These are phyloP conservation scores for Radopholus similis DNA, from an alignment of 1,140 invertebrate genomes.

Conservation along the genomic window DNA sequence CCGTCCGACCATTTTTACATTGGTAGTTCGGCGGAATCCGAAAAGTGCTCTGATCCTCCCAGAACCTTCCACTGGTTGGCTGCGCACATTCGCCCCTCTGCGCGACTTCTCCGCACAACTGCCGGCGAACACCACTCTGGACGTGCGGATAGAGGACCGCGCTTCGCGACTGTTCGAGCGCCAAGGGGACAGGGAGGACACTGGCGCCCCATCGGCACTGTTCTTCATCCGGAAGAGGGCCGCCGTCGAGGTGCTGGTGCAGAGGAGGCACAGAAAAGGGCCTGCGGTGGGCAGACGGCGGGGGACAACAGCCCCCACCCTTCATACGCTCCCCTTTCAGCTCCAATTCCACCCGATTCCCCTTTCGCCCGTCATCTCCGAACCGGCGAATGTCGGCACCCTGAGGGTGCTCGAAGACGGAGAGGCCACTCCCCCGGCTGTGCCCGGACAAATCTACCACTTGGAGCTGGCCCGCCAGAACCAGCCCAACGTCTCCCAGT, in stretches of 20 bases:
- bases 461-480: conserved; percentile 1
- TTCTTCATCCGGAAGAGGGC: conserved; percentile 37
- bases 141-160: conserved; percentile 40
- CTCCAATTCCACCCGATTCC: neutral
- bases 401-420: neutral
- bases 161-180: conserved; percentile 41
- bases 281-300: conserved; percentile 5
- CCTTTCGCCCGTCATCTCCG: neutral
- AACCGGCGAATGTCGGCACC: neutral
- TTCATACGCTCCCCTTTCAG: conserved; percentile 8
- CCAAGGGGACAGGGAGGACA: neutral
- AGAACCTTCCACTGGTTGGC: conserved; percentile 40
- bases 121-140: conserved; percentile 21
- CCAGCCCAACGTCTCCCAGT: neutral
- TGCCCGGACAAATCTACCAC: neutral
- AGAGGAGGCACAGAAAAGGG: conserved; percentile 10
- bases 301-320: neutral
- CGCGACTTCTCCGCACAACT: neutral
- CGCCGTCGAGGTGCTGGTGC: conserved; percentile 24
- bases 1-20: conserved; percentile 37
- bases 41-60: neutral
- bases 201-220: neutral
- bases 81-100: conserved; percentile 31
- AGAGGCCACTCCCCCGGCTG: neutral
- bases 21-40: neutral